A percentile compares a stretch with the other conserved stretches of the same genome.
Evolutionary conservation across 2,113 vertebrate genomes (phyloP).

Genomic region (Phasianus colchicus): DNA sequence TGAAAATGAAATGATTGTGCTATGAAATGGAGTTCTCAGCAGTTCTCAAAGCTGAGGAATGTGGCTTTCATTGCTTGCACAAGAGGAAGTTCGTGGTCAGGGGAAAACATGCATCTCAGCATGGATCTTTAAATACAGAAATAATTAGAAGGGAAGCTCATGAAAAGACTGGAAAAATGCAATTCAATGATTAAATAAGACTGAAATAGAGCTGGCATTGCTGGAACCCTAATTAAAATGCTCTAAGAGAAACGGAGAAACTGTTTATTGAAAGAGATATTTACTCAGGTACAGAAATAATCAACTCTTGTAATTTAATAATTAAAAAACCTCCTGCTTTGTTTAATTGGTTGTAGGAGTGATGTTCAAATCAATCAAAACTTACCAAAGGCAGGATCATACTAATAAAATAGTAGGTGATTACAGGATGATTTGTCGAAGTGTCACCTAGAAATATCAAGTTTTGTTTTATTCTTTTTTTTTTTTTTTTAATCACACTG

Average conservation of each 20-base stretch:
- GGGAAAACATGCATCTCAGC: neutral
- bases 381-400: neutral
- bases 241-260: neutral
- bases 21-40: neutral
- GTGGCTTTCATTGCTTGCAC: neutral
- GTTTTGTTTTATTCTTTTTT: no score
- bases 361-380: neutral
- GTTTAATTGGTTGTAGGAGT: neutral
- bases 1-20: neutral
- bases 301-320: neutral
- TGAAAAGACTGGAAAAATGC: rapidly evolving
- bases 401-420: neutral
- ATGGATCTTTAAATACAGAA: neutral
- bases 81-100: neutral
- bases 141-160: neutral
- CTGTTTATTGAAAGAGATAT: neutral
- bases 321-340: neutral
- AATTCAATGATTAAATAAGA: neutral
- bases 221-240: neutral
- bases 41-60: neutral
- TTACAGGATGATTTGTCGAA: neutral
- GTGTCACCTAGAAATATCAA: neutral
- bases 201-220: neutral
- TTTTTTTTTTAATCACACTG: neutral
- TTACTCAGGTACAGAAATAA: neutral